Evolutionary conservation across 1,140 invertebrate species (phyloP).

Genomic region (Charaxes varanes): DNA sequence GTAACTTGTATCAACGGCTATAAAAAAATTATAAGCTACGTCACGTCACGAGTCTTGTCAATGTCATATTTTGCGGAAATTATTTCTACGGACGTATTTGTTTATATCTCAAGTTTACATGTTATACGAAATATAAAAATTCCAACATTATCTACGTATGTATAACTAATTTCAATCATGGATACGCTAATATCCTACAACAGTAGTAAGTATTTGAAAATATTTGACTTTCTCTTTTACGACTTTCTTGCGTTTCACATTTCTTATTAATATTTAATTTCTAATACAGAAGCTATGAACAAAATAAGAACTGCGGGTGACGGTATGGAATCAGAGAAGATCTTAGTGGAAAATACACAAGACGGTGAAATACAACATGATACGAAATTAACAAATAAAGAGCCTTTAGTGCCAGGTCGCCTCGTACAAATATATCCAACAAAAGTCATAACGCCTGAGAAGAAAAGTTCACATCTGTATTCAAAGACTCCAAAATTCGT

Average conservation of each 20-base stretch:
- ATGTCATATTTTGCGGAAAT: too few relatives aligned
- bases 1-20: too few relatives aligned
- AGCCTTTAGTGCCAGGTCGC: conserved; percentile 27
- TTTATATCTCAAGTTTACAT: too few relatives aligned
- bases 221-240: background rate
- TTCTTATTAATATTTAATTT: conserved; percentile 4
- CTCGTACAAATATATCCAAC: conserved; percentile 54
- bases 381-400: conserved; percentile 25
- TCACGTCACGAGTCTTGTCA: too few relatives aligned
- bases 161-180: conserved; percentile 25
- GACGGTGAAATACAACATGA: conserved; percentile 23
- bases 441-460: conserved; percentile 43
- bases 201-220: conserved; percentile 32
- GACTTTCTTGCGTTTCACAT: background rate
- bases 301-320: conserved; percentile 74
- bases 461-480: conserved; percentile 42
- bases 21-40: too few relatives aligned
- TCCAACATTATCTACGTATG: too few relatives aligned
- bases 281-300: conserved; percentile 47
- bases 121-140: too few relatives aligned
- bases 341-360: conserved; percentile 23
- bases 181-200: conserved; percentile 35
- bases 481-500: conserved; percentile 88
- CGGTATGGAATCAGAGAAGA: conserved; percentile 74
- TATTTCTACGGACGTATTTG: too few relatives aligned